Conservation (phyloP, 2,797 vertebrate genomes). For the Syngnathus acus region DNA sequence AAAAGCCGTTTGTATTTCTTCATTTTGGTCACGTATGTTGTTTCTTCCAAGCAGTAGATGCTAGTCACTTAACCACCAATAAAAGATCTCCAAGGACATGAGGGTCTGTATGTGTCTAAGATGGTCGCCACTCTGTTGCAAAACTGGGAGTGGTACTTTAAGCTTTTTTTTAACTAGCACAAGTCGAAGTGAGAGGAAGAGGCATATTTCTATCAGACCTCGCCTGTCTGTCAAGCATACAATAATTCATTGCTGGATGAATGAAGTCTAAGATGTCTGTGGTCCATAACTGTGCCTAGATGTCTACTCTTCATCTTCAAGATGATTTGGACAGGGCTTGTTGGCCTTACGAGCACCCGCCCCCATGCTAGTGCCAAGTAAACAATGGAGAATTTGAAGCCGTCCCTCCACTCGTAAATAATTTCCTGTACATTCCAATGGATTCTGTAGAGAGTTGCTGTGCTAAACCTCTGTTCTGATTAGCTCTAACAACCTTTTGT, state of each 20-base stretch:
- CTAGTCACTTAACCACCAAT: slow-evolving; percentile 39
- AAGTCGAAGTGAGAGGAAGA: not conserved
- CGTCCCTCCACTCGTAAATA: not conserved
- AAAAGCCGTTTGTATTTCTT: not conserved
- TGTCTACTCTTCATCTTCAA: not conserved
- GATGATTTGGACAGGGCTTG: not conserved
- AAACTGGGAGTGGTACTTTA: slow-evolving; percentile 29
- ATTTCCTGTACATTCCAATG: slow-evolving; percentile 4
- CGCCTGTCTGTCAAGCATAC: not conserved
- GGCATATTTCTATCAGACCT: not conserved
- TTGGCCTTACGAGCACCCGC: not conserved
- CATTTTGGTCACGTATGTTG: slow-evolving; percentile 3
- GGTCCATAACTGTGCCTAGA: not conserved
- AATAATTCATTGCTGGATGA: not conserved
- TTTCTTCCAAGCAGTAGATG: slow-evolving; percentile 23
- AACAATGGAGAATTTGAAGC: not conserved
- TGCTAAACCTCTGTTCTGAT: not conserved
- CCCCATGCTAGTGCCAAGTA: not conserved
- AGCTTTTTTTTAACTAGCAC: not conserved
- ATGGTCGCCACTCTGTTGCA: slow-evolving; percentile 23
- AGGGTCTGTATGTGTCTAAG: slow-evolving; percentile 18
- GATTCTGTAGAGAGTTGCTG: not conserved
- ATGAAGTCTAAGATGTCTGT: not conserved
- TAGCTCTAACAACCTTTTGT: not conserved
- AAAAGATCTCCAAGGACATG: slow-evolving; percentile 44